Base-by-base conservation (phyloP, 2,888 invertebrate species). In the Drosophila colorata region DNA sequence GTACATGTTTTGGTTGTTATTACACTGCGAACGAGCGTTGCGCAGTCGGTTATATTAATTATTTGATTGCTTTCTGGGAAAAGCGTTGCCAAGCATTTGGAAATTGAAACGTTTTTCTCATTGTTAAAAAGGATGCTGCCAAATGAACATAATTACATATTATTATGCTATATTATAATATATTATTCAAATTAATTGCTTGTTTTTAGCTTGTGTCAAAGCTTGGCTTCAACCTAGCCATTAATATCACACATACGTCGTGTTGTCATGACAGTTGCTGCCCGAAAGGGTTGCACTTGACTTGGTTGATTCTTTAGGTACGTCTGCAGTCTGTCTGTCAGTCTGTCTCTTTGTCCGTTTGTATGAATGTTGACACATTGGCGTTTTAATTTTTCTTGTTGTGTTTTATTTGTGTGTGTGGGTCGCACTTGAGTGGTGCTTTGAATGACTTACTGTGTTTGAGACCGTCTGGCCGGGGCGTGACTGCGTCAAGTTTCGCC, bases 121-220 rank as follows among this genome's bases (percentile, higher is more conserved):
- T 49, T 67, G 49, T 25, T 7, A 28, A 43, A 43, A 37, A 44
- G 6, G 14, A 13, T 16, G 68, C 37, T 20, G 43, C 16, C 56
- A 61, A 65, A 40, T 58, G 59, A 76, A 76, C 76, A 75, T 75
- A 65, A 71, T 52, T 80, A 76, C 9, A 9, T 28, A 28, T 28
- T 9, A 28, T 28, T 28, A 28, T 28, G 28, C 2, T 28, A 28
- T 28, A 28, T 28, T 28, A 7, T 8, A 28, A 8, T 28, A 28
- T 28, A 28, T 84, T 84, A 77, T 84, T 73, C 74, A 74, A 75
- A 74, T 86, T 88, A 86, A 86, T 87, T 88, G 81, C 79, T 81
- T 79, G 85, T 79, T 77, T 84, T 79, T 69, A 74, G 72, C 14
- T 41, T 69, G 72, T 78, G 72, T 23, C 44, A 48, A 51, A 44